These are phyloP conservation scores for Hemiprocne comata DNA, from an alignment of 2,113 vertebrate genomes.

Conservation along the genomic window DNA sequence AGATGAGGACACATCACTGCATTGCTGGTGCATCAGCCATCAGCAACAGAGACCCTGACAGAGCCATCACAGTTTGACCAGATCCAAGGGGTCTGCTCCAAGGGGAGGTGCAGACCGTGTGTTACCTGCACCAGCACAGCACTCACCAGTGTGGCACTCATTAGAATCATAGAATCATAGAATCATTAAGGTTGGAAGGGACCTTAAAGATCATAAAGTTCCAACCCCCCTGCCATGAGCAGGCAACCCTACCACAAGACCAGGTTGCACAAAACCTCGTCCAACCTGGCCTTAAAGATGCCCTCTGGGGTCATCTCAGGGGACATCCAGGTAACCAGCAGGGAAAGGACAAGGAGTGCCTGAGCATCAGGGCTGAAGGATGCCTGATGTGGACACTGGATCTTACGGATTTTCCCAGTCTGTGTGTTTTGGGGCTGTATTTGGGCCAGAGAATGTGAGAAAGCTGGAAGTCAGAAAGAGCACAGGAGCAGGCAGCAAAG, in stretches of 20 bases:
- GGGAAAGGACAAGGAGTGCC: background rate
- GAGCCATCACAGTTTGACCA: background rate
- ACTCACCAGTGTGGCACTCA: too few species aligned
- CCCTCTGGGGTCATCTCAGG: too few species aligned
- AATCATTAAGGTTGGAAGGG: too few species aligned
- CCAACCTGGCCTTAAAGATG: too few species aligned
- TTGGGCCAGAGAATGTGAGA: background rate
- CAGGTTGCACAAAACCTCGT: too few species aligned
- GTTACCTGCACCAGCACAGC: background rate
- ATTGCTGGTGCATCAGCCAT: background rate
- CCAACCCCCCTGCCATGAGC: too few species aligned
- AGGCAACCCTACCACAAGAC: too few species aligned
- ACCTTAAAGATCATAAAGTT: too few species aligned
- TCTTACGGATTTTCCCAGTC: background rate
- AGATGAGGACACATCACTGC: background rate
- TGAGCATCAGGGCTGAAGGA: background rate
- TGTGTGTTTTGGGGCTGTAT: background rate
- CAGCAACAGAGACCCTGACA: accelerated
- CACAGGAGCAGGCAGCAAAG: background rate
- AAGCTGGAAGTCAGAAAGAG: background rate
- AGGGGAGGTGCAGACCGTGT: background rate
- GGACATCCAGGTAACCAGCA: background rate
- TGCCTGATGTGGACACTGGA: background rate
- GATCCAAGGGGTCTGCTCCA: background rate
- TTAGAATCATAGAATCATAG: too few species aligned